A percentile compares a stretch with the other conserved stretches of the same genome.
Conservation (phyloP, 2,797 vertebrate genomes). For the Tragelaphus eurycerus region DNA sequence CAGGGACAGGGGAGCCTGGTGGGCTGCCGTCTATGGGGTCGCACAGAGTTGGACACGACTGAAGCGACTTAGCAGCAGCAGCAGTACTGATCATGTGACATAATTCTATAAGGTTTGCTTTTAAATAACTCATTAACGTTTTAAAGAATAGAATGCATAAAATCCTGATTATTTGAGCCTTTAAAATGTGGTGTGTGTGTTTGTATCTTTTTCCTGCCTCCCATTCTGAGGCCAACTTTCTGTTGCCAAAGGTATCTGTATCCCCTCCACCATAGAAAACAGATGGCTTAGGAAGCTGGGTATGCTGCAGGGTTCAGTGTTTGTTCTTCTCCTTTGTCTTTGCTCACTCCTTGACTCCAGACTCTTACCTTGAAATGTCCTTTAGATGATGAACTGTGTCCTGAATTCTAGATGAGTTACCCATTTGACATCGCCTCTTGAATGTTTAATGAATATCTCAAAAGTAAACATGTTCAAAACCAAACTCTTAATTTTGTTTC, state of each 20-base stretch:
- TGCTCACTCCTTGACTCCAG: neutral
- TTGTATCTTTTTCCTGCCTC: neutral
- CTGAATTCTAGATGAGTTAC: neutral
- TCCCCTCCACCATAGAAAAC: neutral
- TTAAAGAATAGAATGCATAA: neutral
- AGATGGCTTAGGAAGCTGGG: too few species aligned
- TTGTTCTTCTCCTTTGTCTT: neutral
- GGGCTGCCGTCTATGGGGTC: too few species aligned
- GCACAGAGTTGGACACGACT: too few species aligned
- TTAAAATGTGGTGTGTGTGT: neutral
- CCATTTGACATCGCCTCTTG: neutral
- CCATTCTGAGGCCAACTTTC: neutral
- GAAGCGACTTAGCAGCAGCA: too few species aligned
- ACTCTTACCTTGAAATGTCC: neutral
- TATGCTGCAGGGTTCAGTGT: neutral
- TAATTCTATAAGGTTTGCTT: neutral
- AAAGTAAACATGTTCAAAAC: neutral
- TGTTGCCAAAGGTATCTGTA: neutral
- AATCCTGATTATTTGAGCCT: neutral
- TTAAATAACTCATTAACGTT: neutral
- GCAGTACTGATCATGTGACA: neutral
- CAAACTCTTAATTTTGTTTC: neutral
- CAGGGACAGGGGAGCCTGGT: too few species aligned
- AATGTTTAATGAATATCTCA: neutral
- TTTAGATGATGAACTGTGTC: neutral